A percentile compares a stretch with the other conserved stretches of the same genome.
phyloP scores from a whole-genome alignment of 2,888 invertebrate genomes.

The Agrochola lychnidis region DNA sequence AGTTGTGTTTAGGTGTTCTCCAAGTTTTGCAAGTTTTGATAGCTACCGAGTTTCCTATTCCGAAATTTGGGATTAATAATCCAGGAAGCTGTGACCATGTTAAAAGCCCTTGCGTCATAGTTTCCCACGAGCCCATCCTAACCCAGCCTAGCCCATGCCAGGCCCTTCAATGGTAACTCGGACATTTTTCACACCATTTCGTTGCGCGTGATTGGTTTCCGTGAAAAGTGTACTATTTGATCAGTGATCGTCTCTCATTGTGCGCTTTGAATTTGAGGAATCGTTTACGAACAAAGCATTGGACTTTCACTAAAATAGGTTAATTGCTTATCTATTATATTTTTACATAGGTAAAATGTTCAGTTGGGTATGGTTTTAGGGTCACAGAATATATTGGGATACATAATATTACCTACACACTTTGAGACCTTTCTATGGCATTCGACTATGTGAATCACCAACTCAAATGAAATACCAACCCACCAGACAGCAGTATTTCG shows the following conservation, averaged over 20 bases:
- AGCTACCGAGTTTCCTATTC: conserved; percentile 18
- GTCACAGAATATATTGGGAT: background rate
- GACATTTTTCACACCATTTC: conserved; percentile 86
- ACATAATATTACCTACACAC: background rate
- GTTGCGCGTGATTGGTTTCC: conserved; percentile 78
- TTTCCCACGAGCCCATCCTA: conserved; percentile 85
- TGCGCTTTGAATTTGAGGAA: conserved; percentile 74
- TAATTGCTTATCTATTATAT: conserved; percentile 56
- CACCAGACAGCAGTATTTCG: background rate
- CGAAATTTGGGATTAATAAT: conserved; percentile 23
- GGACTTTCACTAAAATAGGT: conserved; percentile 78
- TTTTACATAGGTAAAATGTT: background rate
- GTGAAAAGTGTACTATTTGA: conserved; percentile 79
- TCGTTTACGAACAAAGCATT: conserved; percentile 69
- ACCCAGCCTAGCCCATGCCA: conserved; percentile 84
- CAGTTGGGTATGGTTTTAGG: background rate
- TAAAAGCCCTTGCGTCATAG: conserved; percentile 59
- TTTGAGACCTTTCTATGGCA: background rate
- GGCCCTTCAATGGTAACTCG: conserved; percentile 68
- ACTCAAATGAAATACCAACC: background rate
- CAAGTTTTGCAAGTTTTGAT: background rate
- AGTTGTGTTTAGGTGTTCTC: conserved; percentile 1
- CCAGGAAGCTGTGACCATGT: conserved; percentile 41
- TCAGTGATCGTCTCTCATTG: conserved; percentile 77
- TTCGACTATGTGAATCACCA: background rate